Percentiles rank a stretch among this genome's conserved stretches.
Conservation (phyloP, 2,113 vertebrate species). For the Macaca mulatta region DNA sequence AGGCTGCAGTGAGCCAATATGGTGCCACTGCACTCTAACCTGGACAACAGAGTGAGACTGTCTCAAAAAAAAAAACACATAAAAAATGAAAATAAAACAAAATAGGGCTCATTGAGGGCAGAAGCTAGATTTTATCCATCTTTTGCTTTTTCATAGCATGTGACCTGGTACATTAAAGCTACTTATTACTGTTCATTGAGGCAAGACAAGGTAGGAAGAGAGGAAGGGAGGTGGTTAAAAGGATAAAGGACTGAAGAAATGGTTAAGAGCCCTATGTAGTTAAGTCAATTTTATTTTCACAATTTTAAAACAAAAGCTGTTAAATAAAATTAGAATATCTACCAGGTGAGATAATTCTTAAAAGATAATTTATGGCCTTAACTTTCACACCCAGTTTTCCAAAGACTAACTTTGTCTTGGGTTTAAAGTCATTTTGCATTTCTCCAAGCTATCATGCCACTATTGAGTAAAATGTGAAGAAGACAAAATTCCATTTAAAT, state of each 20-base stretch:
- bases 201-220: too few relatives aligned
- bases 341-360: neutral
- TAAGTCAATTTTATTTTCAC: neutral
- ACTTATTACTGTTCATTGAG: neutral
- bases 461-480: neutral
- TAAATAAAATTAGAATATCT: neutral
- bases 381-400: neutral
- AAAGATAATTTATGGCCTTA: neutral
- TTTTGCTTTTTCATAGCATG: neutral
- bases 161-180: neutral
- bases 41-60: too few relatives aligned
- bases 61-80: too few relatives aligned
- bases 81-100: neutral
- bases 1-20: too few relatives aligned
- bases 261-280: neutral
- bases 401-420: neutral
- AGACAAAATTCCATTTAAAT: too few relatives aligned
- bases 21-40: too few relatives aligned
- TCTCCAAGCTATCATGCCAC: neutral
- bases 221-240: too few relatives aligned
- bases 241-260: neutral
- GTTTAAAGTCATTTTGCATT: neutral
- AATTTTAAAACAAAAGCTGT: neutral
- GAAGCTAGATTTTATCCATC: neutral
- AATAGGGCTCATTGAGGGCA: neutral